Base-by-base conservation (phyloP, 2,888 invertebrate genomes). In the Harpalus rubripes region DNA sequence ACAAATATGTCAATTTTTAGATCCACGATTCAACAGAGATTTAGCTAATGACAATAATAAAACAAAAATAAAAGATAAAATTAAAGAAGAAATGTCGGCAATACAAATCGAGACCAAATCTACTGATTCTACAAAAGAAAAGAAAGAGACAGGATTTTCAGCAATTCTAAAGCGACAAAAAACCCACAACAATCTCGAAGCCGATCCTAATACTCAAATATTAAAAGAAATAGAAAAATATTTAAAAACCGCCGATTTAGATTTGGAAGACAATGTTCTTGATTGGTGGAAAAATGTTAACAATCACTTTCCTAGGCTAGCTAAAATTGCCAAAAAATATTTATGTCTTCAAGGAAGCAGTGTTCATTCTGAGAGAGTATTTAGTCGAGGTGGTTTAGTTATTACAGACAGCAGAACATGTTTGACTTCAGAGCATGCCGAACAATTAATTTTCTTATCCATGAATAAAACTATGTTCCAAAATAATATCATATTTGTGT, bases 1-100 rank as follows among this genome's bases (percentile, higher is more conserved):
- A 68, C 10, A 68, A 68, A 68, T 39, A 26, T 68, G 68, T 68
- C 10, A 32, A 39, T 18, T 68, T 68, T 68, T 68, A 32, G 68
- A 68, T 18, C 68, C 68, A 26, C 68, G 22, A 16, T 59, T 59
- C 15, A 16, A 59, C 16, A 7, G 6, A 59, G 16, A 59, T 59
- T 16, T 59, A 59, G 16, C 16, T 16, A 59, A 16, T 59, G 59
- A 59, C 6, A 32, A 6, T 5, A 32, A 32, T 16, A 59, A 59
- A 59, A 59, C 6, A 32, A 5, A 32, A 32, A 32, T 16, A 59
- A 59, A 59, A 59, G 16, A 59, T 59, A 59, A 16, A 59, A 16
- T 16, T 59, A 16, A 8, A 59, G 58, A 59, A 59, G 59, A 59
- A 59, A 16, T 16, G 59, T 15, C 59, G 59, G 15, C 16, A 59